Base-by-base conservation (phyloP, 53 echinoderm and acorn worm species). In the Arbacia lixula region DNA sequence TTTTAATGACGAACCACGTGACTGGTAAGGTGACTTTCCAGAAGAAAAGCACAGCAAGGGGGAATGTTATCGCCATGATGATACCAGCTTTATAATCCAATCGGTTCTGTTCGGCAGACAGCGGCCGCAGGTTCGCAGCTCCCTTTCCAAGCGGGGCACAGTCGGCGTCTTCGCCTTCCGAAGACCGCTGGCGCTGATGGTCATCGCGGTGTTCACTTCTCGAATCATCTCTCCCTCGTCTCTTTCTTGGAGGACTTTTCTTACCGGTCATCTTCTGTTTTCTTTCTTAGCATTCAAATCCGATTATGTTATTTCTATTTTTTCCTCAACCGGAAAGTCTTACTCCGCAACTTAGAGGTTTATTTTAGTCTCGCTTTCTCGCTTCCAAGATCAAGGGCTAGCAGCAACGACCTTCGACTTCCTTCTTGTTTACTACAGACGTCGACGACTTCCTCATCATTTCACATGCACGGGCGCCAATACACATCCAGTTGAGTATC, bases 11-110 rank as follows among this genome's bases (percentile, higher is more conserved):
- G 12, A 60, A 78, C 79, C 79, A 78, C 5, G 79, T 78, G 11
- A 78, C 60, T 25, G 79, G 79, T 6, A 78, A 60, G 12, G 76
- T 78, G 12, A 78, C 79, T 39, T 78, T 78, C 79, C 79, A 78
- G 40, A 78, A 78, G 40, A 78, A 60, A 3, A 78, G 27, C 1
- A 78, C 17, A 16, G 79, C 79, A 37, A 78, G 60, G 36, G 79
- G 79, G 29, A 78, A 60, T 19, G 79, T 60, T 36, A 78, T 36
- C 14, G 60, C 79, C 79, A 78, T 60, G 14, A 78, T 60, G 3
- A 78, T 29, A 12, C 79, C 79, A 78, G 60, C 79, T 31, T 39
- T 35, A 36, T 60, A 78, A 60, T 78, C 79, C 24, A 78, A 21
- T 20, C 3, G 37, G 26, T 60, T 22, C 39, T 78, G 60, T 37